phyloP scores from a whole-genome alignment of 2,797 vertebrate genomes.

The Apodemus agrarius region DNA sequence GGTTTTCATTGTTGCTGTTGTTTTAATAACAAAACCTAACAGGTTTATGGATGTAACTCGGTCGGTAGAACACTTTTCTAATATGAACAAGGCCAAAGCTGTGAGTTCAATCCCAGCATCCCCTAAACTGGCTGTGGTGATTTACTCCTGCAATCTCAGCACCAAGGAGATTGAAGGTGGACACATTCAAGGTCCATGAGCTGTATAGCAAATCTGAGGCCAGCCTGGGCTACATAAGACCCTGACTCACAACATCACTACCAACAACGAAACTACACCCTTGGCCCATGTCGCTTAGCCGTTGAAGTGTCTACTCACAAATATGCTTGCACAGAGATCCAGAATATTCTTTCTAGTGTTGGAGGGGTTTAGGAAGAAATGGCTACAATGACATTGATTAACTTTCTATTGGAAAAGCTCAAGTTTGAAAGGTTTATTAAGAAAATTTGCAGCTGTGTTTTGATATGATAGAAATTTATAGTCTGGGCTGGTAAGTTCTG shows the following conservation, averaged over 20 bases:
- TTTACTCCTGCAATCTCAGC: no score
- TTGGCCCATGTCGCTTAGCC: background rate
- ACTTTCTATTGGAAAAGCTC: background rate
- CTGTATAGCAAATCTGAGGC: background rate
- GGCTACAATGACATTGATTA: background rate
- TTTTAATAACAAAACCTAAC: background rate
- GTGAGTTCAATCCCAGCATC: background rate
- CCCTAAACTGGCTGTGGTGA: background rate
- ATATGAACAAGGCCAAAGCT: no score
- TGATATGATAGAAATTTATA: background rate
- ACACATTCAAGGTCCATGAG: background rate
- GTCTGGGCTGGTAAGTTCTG: background rate
- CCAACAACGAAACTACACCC: no score
- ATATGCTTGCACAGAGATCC: background rate
- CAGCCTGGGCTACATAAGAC: background rate
- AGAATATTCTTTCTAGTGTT: background rate
- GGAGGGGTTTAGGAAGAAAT: background rate
- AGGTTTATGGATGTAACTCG: background rate
- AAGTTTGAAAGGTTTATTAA: background rate
- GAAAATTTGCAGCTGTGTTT: background rate
- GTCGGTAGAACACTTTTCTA: background rate
- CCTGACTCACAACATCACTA: background rate
- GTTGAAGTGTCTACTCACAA: background rate
- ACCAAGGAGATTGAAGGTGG: background rate
- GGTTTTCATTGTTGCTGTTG: background rate